Base-by-base conservation (phyloP, 2,113 vertebrate species). In the Sterna hirundo region DNA sequence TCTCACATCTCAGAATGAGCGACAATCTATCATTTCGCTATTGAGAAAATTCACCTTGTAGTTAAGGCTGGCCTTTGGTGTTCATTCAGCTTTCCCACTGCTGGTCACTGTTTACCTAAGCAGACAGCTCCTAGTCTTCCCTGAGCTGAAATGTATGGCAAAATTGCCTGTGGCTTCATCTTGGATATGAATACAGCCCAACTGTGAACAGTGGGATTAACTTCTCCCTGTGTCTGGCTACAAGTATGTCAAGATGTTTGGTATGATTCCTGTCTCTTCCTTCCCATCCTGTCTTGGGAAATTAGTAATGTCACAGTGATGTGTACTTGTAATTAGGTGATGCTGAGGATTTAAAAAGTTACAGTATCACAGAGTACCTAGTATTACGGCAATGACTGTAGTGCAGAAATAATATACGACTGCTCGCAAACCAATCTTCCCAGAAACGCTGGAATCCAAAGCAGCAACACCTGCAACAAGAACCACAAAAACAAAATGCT, bases 391-490 rank as follows among this genome's bases (percentile, higher is more conserved):
- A 58, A 99, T 98, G 92, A 98, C 83, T 16, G 99, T 99, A 58
- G 99, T 99, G 94, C 98, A 98, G 96, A 99, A 98, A 95, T 99
- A 99, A 98, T 99, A 99, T 6, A 99, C 14, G 1, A 99, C 97
- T 20, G 99, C 99, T 72, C 99, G 98, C 40, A 99, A 98, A 54
- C 99, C 99, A 25, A 99, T 99, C 96, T 98, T 99, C 81, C 99
- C 99, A 74, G 99, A 99, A 36, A 99, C 96, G 7, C 96, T 98
- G 12, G 99, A 99, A 98, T 99, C 99, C 98, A 99, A 97, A 22
- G 99, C 98, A 89, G 99, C 99, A 68, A 99, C 99, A 93, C 99
- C 99, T 99, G 96, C 38, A 90, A 68, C 86, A 66, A 61, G 14
- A 92, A 46, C 5, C 61, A 92, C 51, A 97, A 55, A 88, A 93